phyloP scores from a whole-genome alignment of 2,888 invertebrate species.

The Abrostola tripartita region DNA sequence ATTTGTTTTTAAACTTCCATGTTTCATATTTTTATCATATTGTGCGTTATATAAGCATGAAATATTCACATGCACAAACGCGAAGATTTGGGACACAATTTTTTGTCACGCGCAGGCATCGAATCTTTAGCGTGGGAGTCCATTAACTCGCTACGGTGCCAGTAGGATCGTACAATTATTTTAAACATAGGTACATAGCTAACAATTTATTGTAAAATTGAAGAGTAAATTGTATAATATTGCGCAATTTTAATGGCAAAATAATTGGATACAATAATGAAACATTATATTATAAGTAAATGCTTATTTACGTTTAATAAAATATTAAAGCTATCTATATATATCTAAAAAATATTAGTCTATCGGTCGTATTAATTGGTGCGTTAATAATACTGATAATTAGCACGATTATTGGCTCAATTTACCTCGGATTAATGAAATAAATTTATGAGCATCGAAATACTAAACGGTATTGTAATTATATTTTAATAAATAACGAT shows the following conservation, averaged over 20 bases:
- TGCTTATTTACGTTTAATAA: background rate
- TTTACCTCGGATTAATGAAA: background rate
- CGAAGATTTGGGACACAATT: no score
- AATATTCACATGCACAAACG: no score
- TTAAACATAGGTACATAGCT: no score
- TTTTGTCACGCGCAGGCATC: no score
- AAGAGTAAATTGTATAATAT: background rate
- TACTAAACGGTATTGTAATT: background rate
- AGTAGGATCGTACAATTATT: no score
- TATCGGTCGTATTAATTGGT: constrained; percentile 1
- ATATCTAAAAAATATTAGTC: background rate
- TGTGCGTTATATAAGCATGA: no score
- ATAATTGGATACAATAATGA: background rate
- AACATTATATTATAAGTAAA: background rate
- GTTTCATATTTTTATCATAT: no score
- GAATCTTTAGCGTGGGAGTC: no score
- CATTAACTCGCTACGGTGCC: no score
- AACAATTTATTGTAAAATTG: background rate
- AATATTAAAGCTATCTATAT: no score
- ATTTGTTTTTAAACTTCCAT: no score
- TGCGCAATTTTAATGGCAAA: background rate
- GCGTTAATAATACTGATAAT: constrained; percentile 2
- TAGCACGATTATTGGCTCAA: background rate
- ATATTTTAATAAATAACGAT: no score
- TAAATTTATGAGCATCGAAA: background rate